Percentiles rank a stretch among this genome's conserved stretches.
Conservation (phyloP, 2,888 invertebrate genomes). For the Polyommatus iphigenia region DNA sequence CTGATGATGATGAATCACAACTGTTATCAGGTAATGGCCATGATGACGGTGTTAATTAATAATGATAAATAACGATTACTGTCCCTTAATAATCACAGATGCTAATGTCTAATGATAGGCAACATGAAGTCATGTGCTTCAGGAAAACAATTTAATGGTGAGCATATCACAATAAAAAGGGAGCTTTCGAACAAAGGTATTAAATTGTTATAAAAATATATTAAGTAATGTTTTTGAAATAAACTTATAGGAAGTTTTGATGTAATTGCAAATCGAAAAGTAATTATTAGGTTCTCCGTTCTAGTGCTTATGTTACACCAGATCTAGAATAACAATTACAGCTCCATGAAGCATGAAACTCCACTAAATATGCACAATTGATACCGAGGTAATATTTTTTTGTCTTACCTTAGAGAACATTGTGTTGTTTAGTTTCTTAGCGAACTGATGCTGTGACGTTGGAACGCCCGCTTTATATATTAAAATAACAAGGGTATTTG, state of each 20-base stretch:
- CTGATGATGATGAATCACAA: too few relatives aligned
- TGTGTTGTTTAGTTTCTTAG: constrained; percentile 24
- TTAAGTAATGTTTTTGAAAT: not conserved
- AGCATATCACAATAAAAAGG: not conserved
- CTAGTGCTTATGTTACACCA: not conserved
- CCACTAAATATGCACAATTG: constrained; percentile 15
- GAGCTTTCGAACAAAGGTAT: too few relatives aligned
- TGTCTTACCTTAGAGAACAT: constrained; percentile 29
- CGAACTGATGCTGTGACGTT: constrained; percentile 26
- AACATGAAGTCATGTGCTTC: too few relatives aligned
- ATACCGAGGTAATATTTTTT: not conserved
- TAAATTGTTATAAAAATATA: not conserved
- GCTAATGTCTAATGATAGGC: too few relatives aligned
- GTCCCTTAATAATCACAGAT: not conserved
- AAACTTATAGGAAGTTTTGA: not conserved
- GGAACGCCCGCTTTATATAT: constrained; percentile 33
- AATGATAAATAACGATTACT: too few relatives aligned
- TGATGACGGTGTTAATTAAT: not conserved
- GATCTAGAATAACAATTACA: constrained; percentile 11
- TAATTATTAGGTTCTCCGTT: not conserved
- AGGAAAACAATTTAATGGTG: too few relatives aligned
- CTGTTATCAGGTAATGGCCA: not conserved
- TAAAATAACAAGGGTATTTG: constrained; percentile 33
- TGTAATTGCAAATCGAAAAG: not conserved
- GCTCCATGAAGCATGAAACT: constrained; percentile 2